phyloP scores from a whole-genome alignment of 2,797 vertebrate genomes.

The Cephalopachus bancanus region DNA sequence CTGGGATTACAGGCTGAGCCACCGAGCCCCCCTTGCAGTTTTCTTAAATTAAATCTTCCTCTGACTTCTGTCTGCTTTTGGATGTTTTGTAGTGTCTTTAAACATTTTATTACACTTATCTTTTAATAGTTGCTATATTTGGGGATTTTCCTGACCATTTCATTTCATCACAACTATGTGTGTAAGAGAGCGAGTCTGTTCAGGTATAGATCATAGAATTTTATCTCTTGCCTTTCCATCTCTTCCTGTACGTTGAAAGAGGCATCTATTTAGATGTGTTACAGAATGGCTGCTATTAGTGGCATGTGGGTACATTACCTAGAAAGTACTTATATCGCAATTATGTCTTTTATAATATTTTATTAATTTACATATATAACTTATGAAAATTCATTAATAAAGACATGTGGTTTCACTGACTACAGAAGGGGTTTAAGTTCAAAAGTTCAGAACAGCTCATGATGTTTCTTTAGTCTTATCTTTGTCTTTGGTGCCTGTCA shows the following conservation, averaged over 20 bases:
- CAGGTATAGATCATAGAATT: neutral
- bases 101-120: neutral
- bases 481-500: neutral
- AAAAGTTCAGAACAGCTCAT: neutral
- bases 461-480: neutral
- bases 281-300: neutral
- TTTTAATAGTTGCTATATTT: neutral
- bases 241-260: constrained; percentile 2
- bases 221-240: neutral
- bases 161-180: neutral
- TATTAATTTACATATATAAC: neutral
- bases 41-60: constrained; percentile 13
- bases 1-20: too few species aligned
- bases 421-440: neutral
- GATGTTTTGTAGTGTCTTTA: neutral
- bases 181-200: neutral
- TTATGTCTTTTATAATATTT: neutral
- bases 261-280: neutral
- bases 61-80: neutral
- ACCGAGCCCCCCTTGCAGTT: neutral
- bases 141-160: neutral
- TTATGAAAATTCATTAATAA: neutral
- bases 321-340: neutral
- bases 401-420: neutral
- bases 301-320: neutral